These are phyloP conservation scores for Barypeithes pellucidus DNA, from an alignment of 2,888 invertebrate species.

Conservation along the genomic window DNA sequence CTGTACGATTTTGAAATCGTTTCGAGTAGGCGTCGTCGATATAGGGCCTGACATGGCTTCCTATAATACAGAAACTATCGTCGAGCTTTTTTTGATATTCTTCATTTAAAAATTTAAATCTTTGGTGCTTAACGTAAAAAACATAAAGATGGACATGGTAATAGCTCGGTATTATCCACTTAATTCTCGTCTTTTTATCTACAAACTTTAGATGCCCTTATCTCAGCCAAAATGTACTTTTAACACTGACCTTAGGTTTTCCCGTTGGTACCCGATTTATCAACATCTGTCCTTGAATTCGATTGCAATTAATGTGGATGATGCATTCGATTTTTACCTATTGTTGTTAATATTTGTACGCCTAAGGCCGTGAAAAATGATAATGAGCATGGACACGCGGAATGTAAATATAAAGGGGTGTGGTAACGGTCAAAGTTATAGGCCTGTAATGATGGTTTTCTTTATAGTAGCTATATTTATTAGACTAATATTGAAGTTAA, in stretches of 20 bases:
- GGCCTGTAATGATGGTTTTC: background rate
- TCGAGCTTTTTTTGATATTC: too few species aligned
- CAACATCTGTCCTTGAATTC: background rate
- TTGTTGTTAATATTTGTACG: constrained; percentile 11
- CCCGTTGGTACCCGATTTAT: background rate
- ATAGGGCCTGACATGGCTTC: constrained; percentile 7
- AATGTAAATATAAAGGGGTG: background rate
- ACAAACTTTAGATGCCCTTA: too few species aligned
- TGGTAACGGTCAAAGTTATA: background rate
- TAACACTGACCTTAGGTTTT: too few species aligned
- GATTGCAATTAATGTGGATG: constrained; percentile 2
- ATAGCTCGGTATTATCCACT: too few species aligned
- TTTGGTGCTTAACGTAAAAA: too few species aligned
- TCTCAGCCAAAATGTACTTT: too few species aligned
- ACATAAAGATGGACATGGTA: too few species aligned
- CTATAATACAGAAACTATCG: too few species aligned
- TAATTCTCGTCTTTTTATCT: too few species aligned
- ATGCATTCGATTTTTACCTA: constrained; percentile 11
- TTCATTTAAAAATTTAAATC: too few species aligned
- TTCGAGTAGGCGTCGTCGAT: background rate
- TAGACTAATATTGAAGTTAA: too few species aligned
- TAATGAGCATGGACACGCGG: background rate
- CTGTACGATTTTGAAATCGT: constrained; percentile 27
- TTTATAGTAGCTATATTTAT: background rate
- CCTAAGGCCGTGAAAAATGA: background rate